phyloP scores from a whole-genome alignment of 2,113 vertebrate genomes.

The Pipra filicauda region DNA sequence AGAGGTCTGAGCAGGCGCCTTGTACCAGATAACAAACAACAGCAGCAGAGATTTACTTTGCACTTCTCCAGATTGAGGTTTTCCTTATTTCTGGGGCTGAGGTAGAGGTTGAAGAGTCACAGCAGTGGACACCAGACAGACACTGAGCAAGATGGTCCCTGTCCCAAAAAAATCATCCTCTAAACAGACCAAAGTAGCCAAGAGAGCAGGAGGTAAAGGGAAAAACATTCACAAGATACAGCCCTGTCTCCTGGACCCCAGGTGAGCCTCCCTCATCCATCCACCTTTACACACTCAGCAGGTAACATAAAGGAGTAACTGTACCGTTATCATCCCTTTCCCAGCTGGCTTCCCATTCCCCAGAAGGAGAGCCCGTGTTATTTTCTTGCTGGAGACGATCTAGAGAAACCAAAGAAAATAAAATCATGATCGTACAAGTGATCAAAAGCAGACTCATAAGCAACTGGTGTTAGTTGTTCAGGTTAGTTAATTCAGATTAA shows the following conservation, averaged over 20 bases:
- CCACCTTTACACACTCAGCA: neutral
- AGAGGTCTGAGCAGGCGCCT: neutral
- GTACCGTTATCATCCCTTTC: conserved; percentile 92
- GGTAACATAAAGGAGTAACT: neutral
- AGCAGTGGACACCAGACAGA: neutral
- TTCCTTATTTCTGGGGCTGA: neutral
- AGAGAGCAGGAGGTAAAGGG: neutral
- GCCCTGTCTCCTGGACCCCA: neutral
- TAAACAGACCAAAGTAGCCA: neutral
- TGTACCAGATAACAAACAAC: neutral
- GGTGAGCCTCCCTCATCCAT: neutral
- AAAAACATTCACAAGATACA: neutral
- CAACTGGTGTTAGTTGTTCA: neutral
- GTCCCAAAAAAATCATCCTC: neutral
- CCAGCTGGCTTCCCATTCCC: conserved; percentile 95
- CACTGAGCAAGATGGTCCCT: neutral
- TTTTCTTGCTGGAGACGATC: conserved; percentile 99
- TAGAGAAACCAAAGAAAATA: conserved; percentile 48
- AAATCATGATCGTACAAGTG: neutral
- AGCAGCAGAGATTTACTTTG: neutral
- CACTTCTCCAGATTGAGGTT: neutral
- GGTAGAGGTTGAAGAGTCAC: neutral
- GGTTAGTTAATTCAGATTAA: neutral
- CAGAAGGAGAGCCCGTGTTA: conserved; percentile 86
- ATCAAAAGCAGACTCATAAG: neutral